These are phyloP conservation scores for Patiria pectinifera DNA, from an alignment of 53 echinoderm and acorn worm species.

Conservation along the genomic window DNA sequence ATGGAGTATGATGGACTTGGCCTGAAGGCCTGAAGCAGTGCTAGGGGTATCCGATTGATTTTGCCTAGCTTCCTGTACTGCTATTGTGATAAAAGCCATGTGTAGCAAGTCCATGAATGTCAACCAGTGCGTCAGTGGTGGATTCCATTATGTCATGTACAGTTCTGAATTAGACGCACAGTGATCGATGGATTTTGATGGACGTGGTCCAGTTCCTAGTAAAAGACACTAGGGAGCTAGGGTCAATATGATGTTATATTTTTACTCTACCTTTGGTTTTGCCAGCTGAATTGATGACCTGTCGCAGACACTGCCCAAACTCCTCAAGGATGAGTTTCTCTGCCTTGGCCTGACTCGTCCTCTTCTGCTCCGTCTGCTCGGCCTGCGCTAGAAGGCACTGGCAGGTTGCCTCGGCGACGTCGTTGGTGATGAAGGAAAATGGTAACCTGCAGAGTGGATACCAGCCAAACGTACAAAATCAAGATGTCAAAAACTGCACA, in stretches of 20 bases:
- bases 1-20: no score
- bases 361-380: constrained; percentile 79
- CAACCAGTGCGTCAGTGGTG: no score
- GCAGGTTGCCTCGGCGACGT: constrained; percentile 96
- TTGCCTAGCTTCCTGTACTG: no score
- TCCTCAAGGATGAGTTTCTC: constrained; percentile 91
- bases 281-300: constrained; percentile 91
- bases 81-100: no score
- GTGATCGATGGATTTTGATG: no score
- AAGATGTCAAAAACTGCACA: no score
- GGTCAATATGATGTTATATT: background rate
- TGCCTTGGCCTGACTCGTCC: constrained; percentile 47
- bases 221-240: background rate
- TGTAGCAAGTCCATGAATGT: no score
- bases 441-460: constrained; percentile 73
- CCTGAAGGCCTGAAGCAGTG: no score
- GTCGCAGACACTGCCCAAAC: constrained; percentile 91
- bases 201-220: background rate
- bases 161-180: no score
- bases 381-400: constrained; percentile 95
- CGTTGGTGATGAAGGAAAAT: constrained; percentile 97
- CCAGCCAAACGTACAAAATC: constrained; percentile 2
- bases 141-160: no score
- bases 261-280: constrained; percentile 78
- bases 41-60: no score